Evolutionary conservation across 2,888 invertebrate genomes (phyloP).

Genomic region (Priocnemis perturbator): DNA sequence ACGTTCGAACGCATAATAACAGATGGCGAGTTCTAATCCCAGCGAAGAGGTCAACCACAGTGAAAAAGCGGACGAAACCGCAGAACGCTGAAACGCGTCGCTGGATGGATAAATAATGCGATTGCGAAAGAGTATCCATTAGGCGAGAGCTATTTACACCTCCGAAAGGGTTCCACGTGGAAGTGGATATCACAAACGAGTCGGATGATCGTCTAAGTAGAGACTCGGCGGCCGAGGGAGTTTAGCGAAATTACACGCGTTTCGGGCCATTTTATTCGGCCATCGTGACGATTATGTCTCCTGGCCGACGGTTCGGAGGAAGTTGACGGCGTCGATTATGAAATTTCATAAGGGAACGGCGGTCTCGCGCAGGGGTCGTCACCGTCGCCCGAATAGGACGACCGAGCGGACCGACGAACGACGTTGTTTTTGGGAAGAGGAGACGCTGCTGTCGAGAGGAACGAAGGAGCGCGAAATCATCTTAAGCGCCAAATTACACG

Average conservation of each 20-base stretch:
- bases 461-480: slow-evolving; percentile 54
- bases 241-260: slow-evolving; percentile 38
- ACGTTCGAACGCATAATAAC: too few relatives aligned
- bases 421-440: neutral
- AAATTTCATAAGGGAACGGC: slow-evolving; percentile 29
- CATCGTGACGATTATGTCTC: slow-evolving; percentile 42
- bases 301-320: slow-evolving; percentile 36
- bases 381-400: neutral
- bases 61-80: too few relatives aligned
- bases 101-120: too few relatives aligned
- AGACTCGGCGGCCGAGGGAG: slow-evolving; percentile 13
- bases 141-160: too few relatives aligned
- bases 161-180: too few relatives aligned
- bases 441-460: slow-evolving; percentile 9
- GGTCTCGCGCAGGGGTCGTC: slow-evolving; percentile 10
- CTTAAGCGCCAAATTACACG: slow-evolving; percentile 70
- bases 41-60: too few relatives aligned
- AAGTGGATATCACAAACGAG: too few relatives aligned
- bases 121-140: too few relatives aligned
- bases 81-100: too few relatives aligned
- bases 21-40: too few relatives aligned
- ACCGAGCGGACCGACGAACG: slow-evolving; percentile 1
- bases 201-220: slow-evolving; percentile 9
- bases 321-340: slow-evolving; percentile 42
- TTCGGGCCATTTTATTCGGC: slow-evolving; percentile 42